Base-by-base conservation (phyloP, 1,140 invertebrate species). In the Nephila pilipes region DNA sequence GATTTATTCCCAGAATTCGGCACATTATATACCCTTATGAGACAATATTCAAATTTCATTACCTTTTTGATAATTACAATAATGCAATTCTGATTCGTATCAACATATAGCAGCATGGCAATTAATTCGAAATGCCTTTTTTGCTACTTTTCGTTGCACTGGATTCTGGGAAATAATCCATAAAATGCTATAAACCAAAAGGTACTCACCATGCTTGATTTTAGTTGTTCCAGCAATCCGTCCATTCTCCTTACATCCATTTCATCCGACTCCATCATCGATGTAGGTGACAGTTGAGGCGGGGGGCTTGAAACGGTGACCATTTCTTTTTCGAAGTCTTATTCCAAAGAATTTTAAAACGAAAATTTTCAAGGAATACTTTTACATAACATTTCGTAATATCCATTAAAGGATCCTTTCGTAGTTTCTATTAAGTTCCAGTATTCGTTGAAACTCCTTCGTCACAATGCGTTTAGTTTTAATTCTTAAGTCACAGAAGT, bases 171-270 rank as follows among this genome's bases (percentile, higher is more conserved):
- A 46, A 46, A 6, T 6, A 46, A 46, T 46, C 6, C 6, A 46
- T 46, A 46, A 0, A 10, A 46, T 46, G 12, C 46, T 4, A 10
- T 46, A 46, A 46, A 10, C 46, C 12, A 55, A 54, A 16, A 55
- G 22, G 25, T 54, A 75, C 91, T 93, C 25, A 93, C 91, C 91
- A 93, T 87, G 83, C 69, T 93, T 25, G 32, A 25, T 55, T 93
- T 93, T 46, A 93, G 25, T 46, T 93, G 60, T 29, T 87, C 91
- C 18, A 93, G 20, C 25, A 93, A 65, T 20, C 69, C 91, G 5
- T 93, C 85, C 91, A 93, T 93, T 85, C 57, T 69, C 46, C 18
- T 38, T 0, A 55, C 38, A 36, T 55, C n/a, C 29, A 38, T 60
- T 36, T 87, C 91, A 5, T 85, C 63, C 36, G 46, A 18, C 32